Evolutionary conservation across 2,113 vertebrate species (phyloP).

Genomic region (Formicarius rufipectus): DNA sequence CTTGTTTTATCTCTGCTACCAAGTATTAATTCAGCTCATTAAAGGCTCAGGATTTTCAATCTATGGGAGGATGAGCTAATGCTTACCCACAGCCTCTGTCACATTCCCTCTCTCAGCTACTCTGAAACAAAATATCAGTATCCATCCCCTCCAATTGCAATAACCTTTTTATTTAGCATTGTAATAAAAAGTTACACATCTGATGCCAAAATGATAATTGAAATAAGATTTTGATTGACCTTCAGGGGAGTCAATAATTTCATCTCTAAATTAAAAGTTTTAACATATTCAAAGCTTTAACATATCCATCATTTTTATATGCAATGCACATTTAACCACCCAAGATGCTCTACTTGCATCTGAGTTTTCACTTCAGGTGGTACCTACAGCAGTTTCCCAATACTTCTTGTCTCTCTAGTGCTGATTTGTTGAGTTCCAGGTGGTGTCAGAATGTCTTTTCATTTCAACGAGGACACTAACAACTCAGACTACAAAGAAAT

Average conservation of each 20-base stretch:
- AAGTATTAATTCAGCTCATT: constrained; percentile 14
- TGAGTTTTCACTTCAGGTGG: background rate
- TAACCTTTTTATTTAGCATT: too few species aligned
- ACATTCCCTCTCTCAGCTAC: background rate
- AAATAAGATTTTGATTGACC: constrained; percentile 13
- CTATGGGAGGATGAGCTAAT: background rate
- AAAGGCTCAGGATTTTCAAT: background rate
- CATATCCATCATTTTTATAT: background rate
- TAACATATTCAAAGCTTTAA: background rate
- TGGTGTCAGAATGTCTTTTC: background rate
- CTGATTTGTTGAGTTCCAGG: background rate
- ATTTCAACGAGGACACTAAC: background rate
- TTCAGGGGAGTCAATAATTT: constrained; percentile 9
- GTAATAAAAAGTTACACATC: background rate
- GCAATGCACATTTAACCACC: background rate
- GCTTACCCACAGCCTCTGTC: background rate
- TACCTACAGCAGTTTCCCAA: background rate
- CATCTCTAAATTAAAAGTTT: background rate
- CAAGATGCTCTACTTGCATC: background rate
- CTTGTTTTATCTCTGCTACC: background rate
- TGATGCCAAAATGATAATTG: background rate
- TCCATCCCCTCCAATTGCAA: background rate
- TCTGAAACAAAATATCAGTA: background rate
- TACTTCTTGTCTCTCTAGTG: background rate
- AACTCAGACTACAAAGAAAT: background rate